These are phyloP conservation scores for honey bee (Apis mellifera) DNA, from an alignment of 1,140 invertebrate genomes.

Conservation along the genomic window DNA sequence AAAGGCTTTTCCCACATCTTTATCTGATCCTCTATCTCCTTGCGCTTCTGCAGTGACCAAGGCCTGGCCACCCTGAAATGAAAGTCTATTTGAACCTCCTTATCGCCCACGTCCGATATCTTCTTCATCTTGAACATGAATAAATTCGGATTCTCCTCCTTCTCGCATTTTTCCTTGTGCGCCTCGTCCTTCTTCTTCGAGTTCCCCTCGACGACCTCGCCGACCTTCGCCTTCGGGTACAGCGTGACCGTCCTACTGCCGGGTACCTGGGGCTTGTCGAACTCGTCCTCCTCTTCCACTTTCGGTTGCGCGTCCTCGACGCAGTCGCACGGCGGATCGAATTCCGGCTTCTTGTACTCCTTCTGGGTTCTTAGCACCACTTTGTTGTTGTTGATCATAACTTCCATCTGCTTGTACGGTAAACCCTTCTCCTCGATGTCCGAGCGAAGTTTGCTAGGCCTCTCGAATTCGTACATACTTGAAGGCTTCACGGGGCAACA, in stretches of 20 bases:
- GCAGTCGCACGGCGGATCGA: constrained; percentile 73
- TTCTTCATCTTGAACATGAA: constrained; percentile 74
- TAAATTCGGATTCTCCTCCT: constrained; percentile 76
- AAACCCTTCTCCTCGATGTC: constrained; percentile 65
- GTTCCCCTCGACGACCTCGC: fast-evolving
- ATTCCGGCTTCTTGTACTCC: constrained; percentile 51
- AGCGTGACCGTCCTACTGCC: constrained; percentile 61
- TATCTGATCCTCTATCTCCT: background rate
- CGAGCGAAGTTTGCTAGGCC: constrained; percentile 54
- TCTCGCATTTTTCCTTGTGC: background rate
- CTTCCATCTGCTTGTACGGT: constrained; percentile 76
- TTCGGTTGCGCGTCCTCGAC: background rate
- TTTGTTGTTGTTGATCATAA: constrained; percentile 73
- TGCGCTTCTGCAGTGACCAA: constrained; percentile 57
- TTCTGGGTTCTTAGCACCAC: constrained; percentile 73
- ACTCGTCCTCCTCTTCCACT: background rate
- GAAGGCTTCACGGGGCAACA: constrained; percentile 11
- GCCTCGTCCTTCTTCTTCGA: background rate
- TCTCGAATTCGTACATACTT: fast-evolving
- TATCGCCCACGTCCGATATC: constrained; percentile 53
- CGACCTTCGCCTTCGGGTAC: constrained; percentile 38
- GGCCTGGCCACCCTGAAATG: constrained; percentile 75
- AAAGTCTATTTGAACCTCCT: constrained; percentile 69
- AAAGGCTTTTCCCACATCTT: background rate
- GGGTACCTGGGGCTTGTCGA: background rate